Conservation (phyloP, 2,888 invertebrate species). For the Ischnura elegans region DNA sequence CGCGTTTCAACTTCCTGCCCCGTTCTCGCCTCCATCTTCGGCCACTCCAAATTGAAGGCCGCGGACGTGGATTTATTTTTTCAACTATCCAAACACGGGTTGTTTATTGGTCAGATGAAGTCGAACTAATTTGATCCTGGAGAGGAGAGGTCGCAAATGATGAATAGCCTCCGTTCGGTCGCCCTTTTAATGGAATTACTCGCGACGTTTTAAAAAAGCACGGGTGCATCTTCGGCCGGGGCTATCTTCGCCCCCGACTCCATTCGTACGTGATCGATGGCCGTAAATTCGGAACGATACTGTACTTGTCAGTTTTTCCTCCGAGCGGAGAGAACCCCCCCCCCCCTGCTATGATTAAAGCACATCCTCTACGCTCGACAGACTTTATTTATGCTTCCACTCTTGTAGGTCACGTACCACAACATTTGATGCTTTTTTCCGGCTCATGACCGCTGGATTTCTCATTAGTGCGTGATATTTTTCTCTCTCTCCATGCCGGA, state of each 20-base stretch:
- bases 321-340: too few relatives aligned
- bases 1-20: neutral
- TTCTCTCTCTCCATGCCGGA: neutral
- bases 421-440: neutral
- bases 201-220: neutral
- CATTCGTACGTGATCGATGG: neutral
- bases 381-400: neutral
- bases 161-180: neutral
- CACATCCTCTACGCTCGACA: neutral
- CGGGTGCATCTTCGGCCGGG: neutral
- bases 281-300: neutral
- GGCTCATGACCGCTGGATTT: neutral
- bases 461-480: neutral
- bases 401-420: neutral
- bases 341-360: neutral
- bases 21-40: neutral
- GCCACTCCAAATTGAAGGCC: neutral
- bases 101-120: constrained; percentile 19
- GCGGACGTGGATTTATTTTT: neutral
- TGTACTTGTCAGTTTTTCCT: neutral
- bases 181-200: neutral
- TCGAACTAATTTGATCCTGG: neutral
- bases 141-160: neutral
- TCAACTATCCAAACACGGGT: neutral
- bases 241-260: constrained; percentile 4